Evolutionary conservation across 2,113 vertebrate species (phyloP), one percentile per base, ranked within the genome.

Genomic region (Piaya cayana): DNA sequence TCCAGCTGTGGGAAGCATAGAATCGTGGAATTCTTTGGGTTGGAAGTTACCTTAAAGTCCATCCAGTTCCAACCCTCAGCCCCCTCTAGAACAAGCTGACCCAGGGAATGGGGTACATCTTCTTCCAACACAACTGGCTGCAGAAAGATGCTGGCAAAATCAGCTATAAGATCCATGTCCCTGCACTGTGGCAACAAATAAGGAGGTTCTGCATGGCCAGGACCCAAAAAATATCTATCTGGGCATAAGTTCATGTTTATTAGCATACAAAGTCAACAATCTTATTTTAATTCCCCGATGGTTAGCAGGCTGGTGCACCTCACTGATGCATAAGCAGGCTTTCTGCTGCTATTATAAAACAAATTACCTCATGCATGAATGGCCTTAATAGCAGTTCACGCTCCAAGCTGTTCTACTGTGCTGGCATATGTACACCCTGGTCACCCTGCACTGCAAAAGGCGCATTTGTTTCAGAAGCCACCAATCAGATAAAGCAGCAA

Each of bases 381-480:
- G n/a, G 82, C 71, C 79, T 93, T 88, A 90, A 82, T 85, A 94
- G 94, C 94, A 94, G 87, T 52, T 92, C 85, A 71, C 3, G 72
- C 85, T 96, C 93, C 92, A 95, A 97, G 95, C 96, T 91, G 93
- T 83, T 94, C 94, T 75, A 3, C 93, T 86, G 82, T 23, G 68
- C 92, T 83, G 94, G 95, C 90, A 96, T 88, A 96, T 88, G 93
- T 83, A 56, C 84, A 69, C 82, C 49, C 50, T 0, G 1, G 26
- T 55, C 84, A 47, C 59, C 64, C 88, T 30, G 67, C 37, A 12
- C 72, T 67, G 82, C 86, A 70, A 56, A 94, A 75, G 60, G 67
- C 63, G 11, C 16, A 21, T 36, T 85, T 86, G 64, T 64, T 88
- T 65, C 71, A 2, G 13, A 82, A 92, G 20, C 27, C 52, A 29